Evolutionary conservation across 1,140 invertebrate species (phyloP).

Genomic region (Episyrphus balteatus): DNA sequence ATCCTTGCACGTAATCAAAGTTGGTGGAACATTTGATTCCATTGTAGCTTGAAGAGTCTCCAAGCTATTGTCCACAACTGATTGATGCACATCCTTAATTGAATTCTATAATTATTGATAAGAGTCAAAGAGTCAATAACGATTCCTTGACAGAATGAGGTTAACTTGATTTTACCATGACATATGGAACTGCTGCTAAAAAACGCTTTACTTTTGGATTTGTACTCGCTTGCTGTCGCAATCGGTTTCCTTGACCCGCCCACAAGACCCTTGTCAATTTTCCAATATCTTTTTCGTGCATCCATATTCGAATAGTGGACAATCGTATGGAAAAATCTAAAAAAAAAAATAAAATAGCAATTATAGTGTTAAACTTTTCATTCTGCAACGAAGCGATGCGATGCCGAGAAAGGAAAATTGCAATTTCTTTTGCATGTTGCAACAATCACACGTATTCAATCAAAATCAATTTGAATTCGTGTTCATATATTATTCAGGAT

Average conservation of each 20-base stretch:
- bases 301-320: slow-evolving; percentile 84
- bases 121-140: too few relatives aligned
- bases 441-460: not conserved
- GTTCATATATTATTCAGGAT: too few relatives aligned
- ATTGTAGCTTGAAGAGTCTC: slow-evolving; percentile 54
- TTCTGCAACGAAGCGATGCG: not conserved
- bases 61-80: slow-evolving; percentile 63
- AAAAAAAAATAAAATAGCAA: slow-evolving; percentile 6
- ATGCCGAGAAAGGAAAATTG: too few relatives aligned
- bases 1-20: slow-evolving; percentile 68
- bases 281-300: slow-evolving; percentile 74
- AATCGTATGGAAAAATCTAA: slow-evolving; percentile 62
- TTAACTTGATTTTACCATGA: slow-evolving; percentile 59
- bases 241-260: slow-evolving; percentile 71
- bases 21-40: slow-evolving; percentile 56
- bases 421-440: too few relatives aligned
- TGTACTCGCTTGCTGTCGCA: slow-evolving; percentile 71
- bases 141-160: too few relatives aligned
- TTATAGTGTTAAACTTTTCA: not conserved
- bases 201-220: slow-evolving; percentile 69
- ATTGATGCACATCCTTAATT: slow-evolving; percentile 68
- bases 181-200: slow-evolving; percentile 72
- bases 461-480: not conserved
- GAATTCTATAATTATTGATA: slow-evolving; percentile 46
- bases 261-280: slow-evolving; percentile 74